Evolutionary conservation across 2,888 invertebrate genomes (phyloP), one percentile per base, ranked within the genome.

Genomic region (Scaptodrosophila latifasciaeformis): DNA sequence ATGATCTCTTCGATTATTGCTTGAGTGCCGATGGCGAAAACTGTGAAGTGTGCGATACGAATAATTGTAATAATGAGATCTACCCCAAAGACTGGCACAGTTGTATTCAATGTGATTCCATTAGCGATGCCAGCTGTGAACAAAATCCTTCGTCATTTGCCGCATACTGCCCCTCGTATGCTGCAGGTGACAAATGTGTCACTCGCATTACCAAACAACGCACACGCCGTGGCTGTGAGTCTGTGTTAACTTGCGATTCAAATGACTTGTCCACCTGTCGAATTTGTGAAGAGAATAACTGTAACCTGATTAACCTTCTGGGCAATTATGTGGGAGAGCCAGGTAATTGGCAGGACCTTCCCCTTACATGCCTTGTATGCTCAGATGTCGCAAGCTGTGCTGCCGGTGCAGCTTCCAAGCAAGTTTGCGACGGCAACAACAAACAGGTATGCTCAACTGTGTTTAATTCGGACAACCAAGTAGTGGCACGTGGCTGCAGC

Each of bases 281-380:
- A 2, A 34, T 72, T 2, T 84, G 84, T 44, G 46, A 63, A n/a
- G 51, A 37, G 1, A 54, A 68, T 9, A 70, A 85, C 17, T 85
- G 85, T 52, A 85, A 85, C 27, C 30, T 49, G 1, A 47, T 70
- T 1, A 67, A 85, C 37, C 39, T 85, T 17, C 35, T 68, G 12
- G 54, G 57, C 7, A 44, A 5, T 2, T 67, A 62, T 39, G 65
- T 84, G 1, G 85, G 85, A 0, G 71, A 72, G 4, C 80, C 83
- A 0, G 85, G 86, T 13, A 71, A 67, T 55, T 86, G 85, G 85
- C 83, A 83, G 51, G 81, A 67, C 19, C 49, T 85, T 40, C 85
- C 85, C 0, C 62, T 85, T 1, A 76, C 59, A 27, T 85, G 85
- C 2, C 63, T 67, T 2, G 57, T 43, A 0, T 85, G 85, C 49